Conservation (phyloP, 2,888 invertebrate genomes). For the Agrotis exclamationis region DNA sequence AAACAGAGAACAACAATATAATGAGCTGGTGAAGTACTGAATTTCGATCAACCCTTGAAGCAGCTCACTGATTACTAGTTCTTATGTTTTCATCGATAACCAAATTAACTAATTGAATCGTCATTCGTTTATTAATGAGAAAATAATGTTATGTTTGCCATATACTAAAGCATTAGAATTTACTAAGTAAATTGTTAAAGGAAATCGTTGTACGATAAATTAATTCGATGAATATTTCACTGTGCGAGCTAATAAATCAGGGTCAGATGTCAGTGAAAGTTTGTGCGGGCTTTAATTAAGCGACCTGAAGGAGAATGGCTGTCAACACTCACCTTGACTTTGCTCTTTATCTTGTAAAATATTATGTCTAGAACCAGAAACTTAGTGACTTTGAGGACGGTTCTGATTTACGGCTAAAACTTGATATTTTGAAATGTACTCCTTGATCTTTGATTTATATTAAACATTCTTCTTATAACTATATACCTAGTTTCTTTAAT, state of each 20-base stretch:
- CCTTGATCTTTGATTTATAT: too few species aligned
- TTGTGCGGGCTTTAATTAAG: conserved; percentile 24
- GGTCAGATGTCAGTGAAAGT: conserved; percentile 8
- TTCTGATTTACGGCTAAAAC: not conserved
- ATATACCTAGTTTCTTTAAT: too few species aligned
- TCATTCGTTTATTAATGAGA: too few species aligned
- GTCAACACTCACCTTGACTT: conserved; percentile 3
- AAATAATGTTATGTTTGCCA: too few species aligned
- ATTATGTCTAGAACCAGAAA: not conserved
- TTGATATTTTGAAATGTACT: not conserved
- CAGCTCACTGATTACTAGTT: too few species aligned
- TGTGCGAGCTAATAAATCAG: conserved; percentile 29
- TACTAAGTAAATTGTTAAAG: not conserved
- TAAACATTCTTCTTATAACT: too few species aligned
- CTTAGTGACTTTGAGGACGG: not conserved
- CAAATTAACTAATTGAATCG: too few species aligned
- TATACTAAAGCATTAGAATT: too few species aligned
- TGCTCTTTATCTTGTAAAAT: conserved; percentile 8
- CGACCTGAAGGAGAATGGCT: not conserved
- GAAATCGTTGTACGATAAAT: not conserved
- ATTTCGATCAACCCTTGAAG: too few species aligned
- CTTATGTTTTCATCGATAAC: too few species aligned
- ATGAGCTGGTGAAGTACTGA: too few species aligned
- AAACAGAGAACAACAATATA: too few species aligned
- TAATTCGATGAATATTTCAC: conserved; percentile 14